Base-by-base conservation (phyloP, 2,797 vertebrate species). In the Sebastes ruberrimus region DNA sequence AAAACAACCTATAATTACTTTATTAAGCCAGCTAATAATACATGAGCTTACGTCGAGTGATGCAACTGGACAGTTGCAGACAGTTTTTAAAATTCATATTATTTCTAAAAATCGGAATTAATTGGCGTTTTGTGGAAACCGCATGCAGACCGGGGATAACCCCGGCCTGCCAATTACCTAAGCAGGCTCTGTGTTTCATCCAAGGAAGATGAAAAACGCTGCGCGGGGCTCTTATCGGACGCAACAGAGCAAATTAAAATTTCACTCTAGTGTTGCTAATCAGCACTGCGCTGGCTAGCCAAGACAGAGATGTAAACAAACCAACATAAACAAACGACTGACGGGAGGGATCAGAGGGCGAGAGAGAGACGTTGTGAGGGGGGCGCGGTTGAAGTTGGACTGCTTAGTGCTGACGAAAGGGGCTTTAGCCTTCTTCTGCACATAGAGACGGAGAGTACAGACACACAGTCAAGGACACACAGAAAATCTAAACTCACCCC, bases 191-290 rank as follows among this genome's bases (percentile, higher is more conserved):
- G 83, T 23, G 91, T 94, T 94, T 95, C 91, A 94, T 95, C 93
- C 92, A 60, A 74, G 74, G 71, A 91, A 94, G 95, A 95, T 94
- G 90, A 94, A 95, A 95, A 93, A 92, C 42, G 73, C 85, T 65
- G 91, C 38, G 60, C 74, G 0, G 83, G 83, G 83, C 85, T 86
- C 91, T 96, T 95, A 96, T 95, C 94, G 82, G 89, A 85, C 86
- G 74, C 92, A 94, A 95, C 93, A 94, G 93, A 95, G 94, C 94
- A 96, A 95, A 96, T 96, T 94, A 94, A 94, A 95, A 95, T 94
- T 92, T 94, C 91, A 92, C 91, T 93, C 91, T 89, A 79, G 93
- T 91, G 88, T 86, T 92, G 90, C 93, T 96, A 94, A 96, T 95
- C 95, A 95, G 93, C 81, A 61, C 65, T 38, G 90, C 27, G 75